Conservation (phyloP, 2,888 invertebrate genomes). For the Opisthograptis luteolata region DNA sequence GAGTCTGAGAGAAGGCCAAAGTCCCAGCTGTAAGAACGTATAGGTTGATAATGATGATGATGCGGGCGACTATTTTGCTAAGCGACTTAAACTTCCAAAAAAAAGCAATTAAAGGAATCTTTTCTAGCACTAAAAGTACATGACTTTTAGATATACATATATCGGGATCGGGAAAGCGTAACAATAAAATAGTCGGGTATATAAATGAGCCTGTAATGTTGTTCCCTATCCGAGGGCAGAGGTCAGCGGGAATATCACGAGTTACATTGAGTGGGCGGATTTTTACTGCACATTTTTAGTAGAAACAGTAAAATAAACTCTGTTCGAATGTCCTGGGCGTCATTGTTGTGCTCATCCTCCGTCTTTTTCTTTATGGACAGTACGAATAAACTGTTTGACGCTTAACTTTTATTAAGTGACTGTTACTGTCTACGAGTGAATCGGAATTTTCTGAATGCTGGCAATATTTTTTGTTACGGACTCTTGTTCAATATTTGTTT, state of each 20-base stretch:
- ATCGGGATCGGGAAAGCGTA: slow-evolving; percentile 39
- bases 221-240: slow-evolving; percentile 69
- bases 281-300: slow-evolving; percentile 77
- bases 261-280: slow-evolving; percentile 76
- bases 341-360: slow-evolving; percentile 65
- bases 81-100: too few relatives aligned
- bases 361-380: slow-evolving; percentile 65
- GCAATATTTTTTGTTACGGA: slow-evolving; percentile 30
- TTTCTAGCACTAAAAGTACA: too few relatives aligned
- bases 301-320: slow-evolving; percentile 75
- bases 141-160: too few relatives aligned
- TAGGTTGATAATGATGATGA: too few relatives aligned
- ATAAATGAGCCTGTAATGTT: slow-evolving; percentile 43
- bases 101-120: too few relatives aligned
- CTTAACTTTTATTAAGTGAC: slow-evolving; percentile 62
- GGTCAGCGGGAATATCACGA: slow-evolving; percentile 74
- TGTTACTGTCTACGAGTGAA: slow-evolving; percentile 39
- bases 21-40: too few relatives aligned
- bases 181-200: slow-evolving; percentile 50
- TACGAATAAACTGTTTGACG: slow-evolving; percentile 60
- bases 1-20: too few relatives aligned
- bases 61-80: too few relatives aligned
- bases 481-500: slow-evolving; percentile 8
- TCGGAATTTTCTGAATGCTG: slow-evolving; percentile 39
- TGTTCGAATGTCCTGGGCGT: slow-evolving; percentile 67